phyloP scores from a whole-genome alignment of 2,113 vertebrate genomes.

The Leptobrachium leishanense region DNA sequence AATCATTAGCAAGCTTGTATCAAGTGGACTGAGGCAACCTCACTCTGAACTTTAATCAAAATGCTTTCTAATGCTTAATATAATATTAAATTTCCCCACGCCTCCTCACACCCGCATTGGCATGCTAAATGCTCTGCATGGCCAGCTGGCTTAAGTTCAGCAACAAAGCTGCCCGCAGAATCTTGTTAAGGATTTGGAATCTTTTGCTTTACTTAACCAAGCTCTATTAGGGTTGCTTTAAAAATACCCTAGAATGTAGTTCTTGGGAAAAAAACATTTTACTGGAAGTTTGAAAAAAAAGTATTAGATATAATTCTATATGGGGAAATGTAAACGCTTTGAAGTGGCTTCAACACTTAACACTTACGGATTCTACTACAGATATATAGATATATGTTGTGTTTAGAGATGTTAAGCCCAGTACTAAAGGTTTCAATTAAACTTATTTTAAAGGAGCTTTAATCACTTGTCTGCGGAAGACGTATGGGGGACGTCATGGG shows the following conservation, averaged over 20 bases:
- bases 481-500: too few species aligned
- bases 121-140: background rate
- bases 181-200: background rate
- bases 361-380: too few species aligned
- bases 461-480: too few species aligned
- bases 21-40: background rate
- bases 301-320: too few species aligned
- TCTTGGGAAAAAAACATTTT: background rate
- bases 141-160: slow-evolving; percentile 13
- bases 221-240: background rate
- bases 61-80: slow-evolving; percentile 1
- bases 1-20: background rate
- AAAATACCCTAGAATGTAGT: background rate
- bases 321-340: too few species aligned
- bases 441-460: too few species aligned
- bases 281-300: too few species aligned
- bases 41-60: slow-evolving; percentile 12
- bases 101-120: slow-evolving; percentile 1
- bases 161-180: slow-evolving; percentile 1
- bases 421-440: too few species aligned
- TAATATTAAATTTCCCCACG: slow-evolving; percentile 4
- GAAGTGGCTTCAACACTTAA: too few species aligned
- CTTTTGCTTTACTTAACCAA: background rate
- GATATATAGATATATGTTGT: too few species aligned
- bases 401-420: too few species aligned